Base-by-base conservation (phyloP, 2,888 invertebrate genomes). In the Leptinotarsa haldemani region DNA sequence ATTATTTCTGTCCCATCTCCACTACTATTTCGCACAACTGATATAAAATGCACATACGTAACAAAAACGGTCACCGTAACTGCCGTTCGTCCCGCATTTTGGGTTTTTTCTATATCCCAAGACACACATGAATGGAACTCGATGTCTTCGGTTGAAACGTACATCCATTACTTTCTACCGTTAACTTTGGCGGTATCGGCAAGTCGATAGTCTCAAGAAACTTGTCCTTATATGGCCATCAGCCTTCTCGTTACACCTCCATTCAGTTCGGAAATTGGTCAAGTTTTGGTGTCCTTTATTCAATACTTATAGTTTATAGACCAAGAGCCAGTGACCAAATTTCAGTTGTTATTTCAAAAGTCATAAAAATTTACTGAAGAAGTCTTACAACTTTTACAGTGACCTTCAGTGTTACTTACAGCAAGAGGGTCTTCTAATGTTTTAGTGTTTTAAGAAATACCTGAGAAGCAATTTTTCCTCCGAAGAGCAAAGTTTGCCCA, bases 131-230 rank as follows among this genome's bases (percentile, higher is more conserved):
- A 74, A 70, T 74, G 73, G 73, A 72, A 79, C 73, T 76, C 56
- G 76, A 74, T 73, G 68, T 76, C 78, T 76, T 40, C 30, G 69
- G 69, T 81, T 79, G 79, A 78, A 79, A 81, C 78, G 81, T 81
- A 79, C 81, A 81, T 79, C 77, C 74, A 50, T 76, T 75, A 71
- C 64, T 69, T 18, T 40, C 63, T 53, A 73, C 72, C 64, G 72
- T 73, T 72, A 72, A 18, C 68, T 68, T 58, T 61, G 30, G 52
- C 69, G 69, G 15, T 61, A 61, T 61, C 30, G 52, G 52, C 69
- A 48, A 48, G 69, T 61, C 25, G 61, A 40, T 40, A 40, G 30
- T 40, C 30, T 40, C 25, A 9, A 61, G 63, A 63, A 64, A 65
- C 50, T 58, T 61, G 65, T 75, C 77, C 77, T 58, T 78, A 73